Conservation (phyloP, 2,888 invertebrate genomes). For the Bimastos eiseni region DNA sequence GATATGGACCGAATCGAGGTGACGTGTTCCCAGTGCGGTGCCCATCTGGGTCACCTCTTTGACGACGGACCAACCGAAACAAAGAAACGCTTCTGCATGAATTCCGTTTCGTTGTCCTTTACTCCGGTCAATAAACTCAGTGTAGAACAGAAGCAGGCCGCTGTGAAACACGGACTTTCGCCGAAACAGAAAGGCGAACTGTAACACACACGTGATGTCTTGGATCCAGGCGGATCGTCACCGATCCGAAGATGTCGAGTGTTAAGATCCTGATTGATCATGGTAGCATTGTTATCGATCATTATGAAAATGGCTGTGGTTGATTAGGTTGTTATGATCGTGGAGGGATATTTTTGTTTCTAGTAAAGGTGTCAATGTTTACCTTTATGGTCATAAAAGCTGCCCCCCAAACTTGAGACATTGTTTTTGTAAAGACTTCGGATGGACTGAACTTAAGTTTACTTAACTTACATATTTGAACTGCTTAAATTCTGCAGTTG, state of each 20-base stretch:
- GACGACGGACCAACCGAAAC: constrained; percentile 58
- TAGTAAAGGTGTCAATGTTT: not conserved
- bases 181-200: not conserved
- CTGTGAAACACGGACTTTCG: not conserved
- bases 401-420: not conserved
- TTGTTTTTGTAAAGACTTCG: not conserved
- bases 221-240: not conserved
- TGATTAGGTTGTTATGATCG: not conserved
- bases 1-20: constrained; percentile 56
- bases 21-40: constrained; percentile 55
- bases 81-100: constrained; percentile 58
- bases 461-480: too few species aligned
- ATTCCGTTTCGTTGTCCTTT: constrained; percentile 59
- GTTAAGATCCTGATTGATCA: too few species aligned
- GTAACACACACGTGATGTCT: not conserved
- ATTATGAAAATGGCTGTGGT: not conserved
- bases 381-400: not conserved
- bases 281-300: not conserved
- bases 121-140: constrained; percentile 33
- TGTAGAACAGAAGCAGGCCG: not conserved
- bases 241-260: not conserved
- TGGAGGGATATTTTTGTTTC: not conserved
- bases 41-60: constrained; percentile 61
- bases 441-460: not conserved
- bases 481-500: too few species aligned